Evolutionary conservation across 2,888 invertebrate species (phyloP).

Genomic region (Catocala nupta): DNA sequence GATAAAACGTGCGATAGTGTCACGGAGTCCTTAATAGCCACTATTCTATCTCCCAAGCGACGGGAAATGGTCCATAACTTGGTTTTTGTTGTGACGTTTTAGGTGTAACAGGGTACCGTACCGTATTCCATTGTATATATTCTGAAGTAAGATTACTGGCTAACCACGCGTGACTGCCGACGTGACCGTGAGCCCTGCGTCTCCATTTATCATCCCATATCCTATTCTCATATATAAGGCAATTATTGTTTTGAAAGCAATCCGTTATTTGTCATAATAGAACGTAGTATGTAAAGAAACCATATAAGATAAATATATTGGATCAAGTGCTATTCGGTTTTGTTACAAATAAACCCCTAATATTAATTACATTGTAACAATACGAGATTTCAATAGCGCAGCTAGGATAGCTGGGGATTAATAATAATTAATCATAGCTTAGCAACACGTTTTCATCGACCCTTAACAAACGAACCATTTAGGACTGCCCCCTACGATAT

Average conservation of each 20-base stretch:
- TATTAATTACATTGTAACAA: too few relatives aligned
- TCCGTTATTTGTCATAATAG: slow-evolving; percentile 31
- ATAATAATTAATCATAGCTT: too few relatives aligned
- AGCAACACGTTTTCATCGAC: not conserved
- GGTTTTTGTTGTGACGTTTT: not conserved
- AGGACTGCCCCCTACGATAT: slow-evolving; percentile 4
- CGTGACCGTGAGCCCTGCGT: slow-evolving; percentile 49
- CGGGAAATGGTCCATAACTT: too few relatives aligned
- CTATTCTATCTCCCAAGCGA: too few relatives aligned
- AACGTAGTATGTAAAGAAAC: not conserved
- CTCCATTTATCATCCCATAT: slow-evolving; percentile 53
- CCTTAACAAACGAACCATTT: slow-evolving; percentile 7
- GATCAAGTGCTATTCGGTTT: too few relatives aligned
- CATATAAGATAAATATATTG: not conserved
- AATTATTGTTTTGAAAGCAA: slow-evolving; percentile 40
- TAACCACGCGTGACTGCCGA: slow-evolving; percentile 53
- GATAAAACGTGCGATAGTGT: too few relatives aligned
- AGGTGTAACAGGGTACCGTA: not conserved
- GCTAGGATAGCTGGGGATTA: too few relatives aligned
- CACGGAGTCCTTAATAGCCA: too few relatives aligned
- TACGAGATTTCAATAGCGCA: too few relatives aligned
- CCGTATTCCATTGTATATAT: slow-evolving; percentile 34
- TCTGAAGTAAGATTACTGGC: slow-evolving; percentile 40
- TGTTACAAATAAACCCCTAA: too few relatives aligned
- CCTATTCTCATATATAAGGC: slow-evolving; percentile 43